Base-by-base conservation (phyloP, 1,140 invertebrate species). In the Pollicipes pollicipes region DNA sequence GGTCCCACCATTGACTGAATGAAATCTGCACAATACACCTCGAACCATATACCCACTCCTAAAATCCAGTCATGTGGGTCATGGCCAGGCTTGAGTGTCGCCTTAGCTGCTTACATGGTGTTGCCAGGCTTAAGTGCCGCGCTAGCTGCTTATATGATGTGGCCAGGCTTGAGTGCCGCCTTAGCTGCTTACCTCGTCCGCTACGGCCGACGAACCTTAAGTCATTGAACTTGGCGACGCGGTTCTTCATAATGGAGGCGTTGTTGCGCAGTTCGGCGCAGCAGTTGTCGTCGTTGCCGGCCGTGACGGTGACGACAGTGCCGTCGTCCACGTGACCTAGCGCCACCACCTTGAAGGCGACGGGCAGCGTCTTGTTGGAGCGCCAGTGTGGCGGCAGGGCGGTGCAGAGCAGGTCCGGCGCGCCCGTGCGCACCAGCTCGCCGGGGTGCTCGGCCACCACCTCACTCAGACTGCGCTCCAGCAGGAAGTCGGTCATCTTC, bases 281-380 rank as follows among this genome's bases (percentile, higher is more conserved):
- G 79, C 88, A 96, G 81, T 98, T 98, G 79, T 98, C 95, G 78
- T 98, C 95, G 79, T 98, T 98, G 10, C 95, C 95, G 1, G 94
- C 95, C 32, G 88, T 82, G 16, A 98, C 88, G 3, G 90, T 93
- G 64, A 98, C 95, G 77, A 94, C 83, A 0, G 95, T 98, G 10
- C 95, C 95, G 80, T 98, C 95, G 72, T 90, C 87, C 16, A 98
- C 88, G 72, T 97, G 93, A 17, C 91, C 91, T 32, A 98, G 82
- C 0, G 93, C 90, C 13, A 97, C 90, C 69, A 96, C 91, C 64
- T 66, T 66, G 64, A 66, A 66, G 3, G 64, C 64, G 1, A 66
- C n/a, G 24, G 64, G 64, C 64, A 66, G 64, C 64, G 94, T 97
- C 81, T 98, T 98, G 82, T 97, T 97, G n/a, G 92, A 95, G 69